Evolutionary conservation across 1,140 invertebrate genomes (phyloP), one percentile per base, ranked within the genome.

Genomic region (Dryas iulia): DNA sequence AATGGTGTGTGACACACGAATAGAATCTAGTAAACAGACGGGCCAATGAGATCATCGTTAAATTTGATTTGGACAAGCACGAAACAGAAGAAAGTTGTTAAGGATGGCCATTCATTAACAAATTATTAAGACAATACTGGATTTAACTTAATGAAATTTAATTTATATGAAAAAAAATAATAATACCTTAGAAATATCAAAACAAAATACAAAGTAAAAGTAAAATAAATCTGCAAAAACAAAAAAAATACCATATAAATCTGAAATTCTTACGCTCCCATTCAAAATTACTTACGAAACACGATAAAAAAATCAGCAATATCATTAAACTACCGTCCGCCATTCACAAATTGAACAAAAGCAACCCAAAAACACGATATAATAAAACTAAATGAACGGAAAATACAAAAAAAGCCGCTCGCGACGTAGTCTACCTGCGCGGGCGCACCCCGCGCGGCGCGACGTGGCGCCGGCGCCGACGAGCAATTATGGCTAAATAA

Each of bases 401-500:
- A 71, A n/a, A n/a, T 18, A 47, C 14, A 39, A 85, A 85, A 82
- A 88, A 86, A 82, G 76, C 74, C 77, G 79, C 83, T 87, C 80
- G 71, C 79, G 84, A n/a, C n/a, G n/a, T n/a, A n/a, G n/a, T n/a
- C n/a, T 85, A 84, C 81, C 82, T 84, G 86, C 84, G 81, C 73
- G 77, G 74, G 70, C 83, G 79, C 82, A 75, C 47, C 57, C 72
- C 78, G 59, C 72, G 58, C 81, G 86, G 75, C 86, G 84, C 86
- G 86, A 83, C 83, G 75, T 76, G 86, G 84, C 86, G 86, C 87
- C 86, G 87, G 86, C 86, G 86, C 87, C 87, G 86, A 82, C 87
- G 80, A 87, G 86, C 87, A 90, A 89, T 89, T 89, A 90, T 90
- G 87, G 84, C 83, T 90, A 90, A 90, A 90, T 90, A 90, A 90